A percentile compares a stretch with the other conserved stretches of the same genome.
Evolutionary conservation across 2,888 invertebrate genomes (phyloP).

Genomic region (Erannis defoliaria): DNA sequence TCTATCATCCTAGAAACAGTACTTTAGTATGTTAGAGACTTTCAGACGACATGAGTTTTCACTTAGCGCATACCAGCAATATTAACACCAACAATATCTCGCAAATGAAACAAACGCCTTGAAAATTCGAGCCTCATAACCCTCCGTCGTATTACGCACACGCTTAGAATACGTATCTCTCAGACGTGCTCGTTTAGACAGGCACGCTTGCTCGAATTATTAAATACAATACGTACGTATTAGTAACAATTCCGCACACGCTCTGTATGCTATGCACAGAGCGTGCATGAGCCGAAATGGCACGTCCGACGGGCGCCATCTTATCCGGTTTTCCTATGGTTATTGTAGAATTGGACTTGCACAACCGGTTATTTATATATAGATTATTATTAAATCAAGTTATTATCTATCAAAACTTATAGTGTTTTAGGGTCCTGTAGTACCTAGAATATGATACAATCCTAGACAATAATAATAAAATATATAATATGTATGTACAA

Average conservation of each 20-base stretch:
- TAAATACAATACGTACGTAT: conserved; percentile 33
- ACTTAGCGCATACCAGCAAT: no score
- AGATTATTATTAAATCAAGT: no score
- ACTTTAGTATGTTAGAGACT: no score
- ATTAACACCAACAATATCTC: not conserved
- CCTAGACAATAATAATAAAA: no score
- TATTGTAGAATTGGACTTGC: no score
- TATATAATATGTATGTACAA: no score
- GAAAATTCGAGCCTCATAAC: conserved; percentile 12
- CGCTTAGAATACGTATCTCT: conserved; percentile 15
- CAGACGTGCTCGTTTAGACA: conserved; percentile 23
- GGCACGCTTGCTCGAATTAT: conserved; percentile 32
- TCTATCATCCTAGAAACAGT: no score
- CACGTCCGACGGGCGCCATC: conserved; percentile 33
- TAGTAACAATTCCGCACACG: conserved; percentile 31
- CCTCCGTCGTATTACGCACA: conserved; percentile 12
- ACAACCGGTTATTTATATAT: no score
- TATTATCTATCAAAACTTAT: no score
- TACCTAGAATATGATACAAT: no score
- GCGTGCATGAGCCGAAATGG: conserved; percentile 32
- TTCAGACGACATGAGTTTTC: no score
- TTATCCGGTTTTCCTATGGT: conserved; percentile 35
- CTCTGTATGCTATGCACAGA: conserved; percentile 34
- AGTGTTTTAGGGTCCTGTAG: no score
- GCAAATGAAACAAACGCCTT: conserved; percentile 11